phyloP scores from a whole-genome alignment of 2,888 invertebrate genomes.

The Ornithoptera alexandrae region DNA sequence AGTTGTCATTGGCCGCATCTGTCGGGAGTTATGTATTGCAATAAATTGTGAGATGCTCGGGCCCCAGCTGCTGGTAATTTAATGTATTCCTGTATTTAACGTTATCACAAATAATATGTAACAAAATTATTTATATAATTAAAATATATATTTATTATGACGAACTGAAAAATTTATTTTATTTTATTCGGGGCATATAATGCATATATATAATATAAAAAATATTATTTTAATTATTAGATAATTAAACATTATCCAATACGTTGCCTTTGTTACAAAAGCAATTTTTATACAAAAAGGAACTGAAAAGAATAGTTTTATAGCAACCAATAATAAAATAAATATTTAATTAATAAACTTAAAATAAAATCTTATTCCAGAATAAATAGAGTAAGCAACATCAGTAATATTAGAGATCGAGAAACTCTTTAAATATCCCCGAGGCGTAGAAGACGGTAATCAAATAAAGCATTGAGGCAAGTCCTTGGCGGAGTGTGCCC shows the following conservation, averaged over 20 bases:
- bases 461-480: slow-evolving; percentile 21
- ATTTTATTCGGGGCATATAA: too few species aligned
- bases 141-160: not conserved
- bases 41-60: slow-evolving; percentile 15
- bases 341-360: not conserved
- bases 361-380: not conserved
- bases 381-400: not conserved
- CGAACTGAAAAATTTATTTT: too few species aligned
- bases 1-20: slow-evolving; percentile 20
- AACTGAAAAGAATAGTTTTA: too few species aligned
- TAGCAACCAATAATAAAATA: too few species aligned
- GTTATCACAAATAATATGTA: not conserved
- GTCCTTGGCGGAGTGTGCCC: slow-evolving; percentile 9
- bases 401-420: slow-evolving; percentile 4
- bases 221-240: too few species aligned
- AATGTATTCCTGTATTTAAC: not conserved
- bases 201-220: too few species aligned
- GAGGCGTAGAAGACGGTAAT: slow-evolving; percentile 20
- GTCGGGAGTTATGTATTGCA: slow-evolving; percentile 19
- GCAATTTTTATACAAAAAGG: too few species aligned
- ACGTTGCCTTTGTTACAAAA: too few species aligned
- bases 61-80: not conserved
- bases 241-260: too few species aligned
- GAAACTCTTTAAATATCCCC: slow-evolving; percentile 6
- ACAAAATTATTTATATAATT: not conserved